phyloP scores from a whole-genome alignment of 1,140 invertebrate species.

The Periplaneta americana region DNA sequence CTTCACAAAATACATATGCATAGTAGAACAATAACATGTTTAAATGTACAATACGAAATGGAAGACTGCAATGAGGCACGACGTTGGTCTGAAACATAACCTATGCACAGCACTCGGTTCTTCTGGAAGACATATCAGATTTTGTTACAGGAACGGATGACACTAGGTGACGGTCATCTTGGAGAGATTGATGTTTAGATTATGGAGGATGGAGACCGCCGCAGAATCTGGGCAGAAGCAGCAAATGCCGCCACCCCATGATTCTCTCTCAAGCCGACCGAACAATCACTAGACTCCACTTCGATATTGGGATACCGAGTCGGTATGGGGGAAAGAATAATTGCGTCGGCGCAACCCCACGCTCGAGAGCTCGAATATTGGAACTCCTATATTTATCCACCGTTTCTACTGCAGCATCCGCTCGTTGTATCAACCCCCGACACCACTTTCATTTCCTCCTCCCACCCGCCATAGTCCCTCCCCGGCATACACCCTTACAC shows the following conservation, averaged over 20 bases:
- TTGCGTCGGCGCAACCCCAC: neutral
- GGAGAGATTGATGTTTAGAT: neutral
- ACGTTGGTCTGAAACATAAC: neutral
- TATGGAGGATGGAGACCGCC: neutral
- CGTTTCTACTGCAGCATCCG: neutral
- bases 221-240: neutral
- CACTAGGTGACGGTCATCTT: neutral
- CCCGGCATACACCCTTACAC: neutral
- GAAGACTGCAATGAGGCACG: neutral
- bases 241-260: neutral
- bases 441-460: constrained; percentile 10
- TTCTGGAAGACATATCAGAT: neutral
- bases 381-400: neutral
- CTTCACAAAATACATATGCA: neutral
- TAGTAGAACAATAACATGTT: neutral
- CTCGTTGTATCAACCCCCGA: constrained; percentile 6
- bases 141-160: neutral
- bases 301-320: neutral
- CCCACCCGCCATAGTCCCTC: neutral
- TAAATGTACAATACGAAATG: neutral
- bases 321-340: neutral
- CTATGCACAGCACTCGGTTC: neutral
- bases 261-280: neutral
- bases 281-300: neutral
- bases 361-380: neutral